These are phyloP conservation scores for Strongylocentrotus purpuratus DNA, from an alignment of 35 echinoderm and acorn worm genomes.

Conservation along the genomic window DNA sequence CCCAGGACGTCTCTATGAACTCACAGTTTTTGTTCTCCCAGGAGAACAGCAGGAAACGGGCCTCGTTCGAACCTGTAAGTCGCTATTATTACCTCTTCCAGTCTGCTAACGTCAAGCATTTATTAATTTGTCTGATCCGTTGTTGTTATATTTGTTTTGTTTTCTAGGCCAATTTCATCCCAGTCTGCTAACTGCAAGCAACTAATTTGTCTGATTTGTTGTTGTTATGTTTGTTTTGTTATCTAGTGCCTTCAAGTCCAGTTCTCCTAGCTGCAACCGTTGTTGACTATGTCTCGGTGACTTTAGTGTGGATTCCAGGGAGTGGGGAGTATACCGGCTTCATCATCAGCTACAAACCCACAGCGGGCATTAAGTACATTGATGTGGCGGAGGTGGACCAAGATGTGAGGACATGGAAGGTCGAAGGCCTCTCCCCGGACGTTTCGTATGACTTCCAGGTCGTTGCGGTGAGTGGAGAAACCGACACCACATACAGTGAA, in stretches of 20 bases:
- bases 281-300: background rate
- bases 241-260: too few species aligned
- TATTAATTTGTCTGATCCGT: too few species aligned
- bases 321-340: background rate
- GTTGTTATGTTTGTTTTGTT: too few species aligned
- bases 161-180: too few species aligned
- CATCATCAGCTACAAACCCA: background rate
- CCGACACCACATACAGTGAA: background rate
- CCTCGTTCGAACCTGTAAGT: background rate
- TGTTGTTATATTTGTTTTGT: too few species aligned
- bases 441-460: background rate
- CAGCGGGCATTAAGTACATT: background rate
- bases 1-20: background rate
- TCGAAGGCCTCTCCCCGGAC: background rate
- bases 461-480: background rate
- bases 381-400: background rate
- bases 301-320: background rate
- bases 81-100: too few species aligned
- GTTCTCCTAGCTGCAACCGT: too few species aligned
- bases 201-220: too few species aligned
- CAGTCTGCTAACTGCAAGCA: too few species aligned
- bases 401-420: background rate
- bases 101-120: too few species aligned
- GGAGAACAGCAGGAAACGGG: background rate
- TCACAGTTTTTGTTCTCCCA: background rate